A percentile compares a stretch with the other conserved stretches of the same genome.
Evolutionary conservation across 2,888 invertebrate species (phyloP).

Genomic region (Metacarcinus magister): DNA sequence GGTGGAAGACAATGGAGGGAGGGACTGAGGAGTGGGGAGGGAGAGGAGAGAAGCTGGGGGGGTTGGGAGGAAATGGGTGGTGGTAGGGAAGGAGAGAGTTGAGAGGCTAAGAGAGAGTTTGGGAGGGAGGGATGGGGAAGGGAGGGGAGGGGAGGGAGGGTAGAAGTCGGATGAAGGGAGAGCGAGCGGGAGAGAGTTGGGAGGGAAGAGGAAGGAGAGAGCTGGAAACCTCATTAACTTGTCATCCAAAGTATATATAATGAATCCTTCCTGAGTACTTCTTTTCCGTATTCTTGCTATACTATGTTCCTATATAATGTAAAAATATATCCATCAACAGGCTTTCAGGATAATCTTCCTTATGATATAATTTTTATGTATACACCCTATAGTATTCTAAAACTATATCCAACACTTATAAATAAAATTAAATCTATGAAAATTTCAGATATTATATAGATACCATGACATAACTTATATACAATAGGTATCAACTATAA

Average conservation of each 20-base stretch:
- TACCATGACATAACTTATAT: no score
- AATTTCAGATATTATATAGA: no score
- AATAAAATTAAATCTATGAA: no score
- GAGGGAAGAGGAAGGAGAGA: slow-evolving; percentile 47
- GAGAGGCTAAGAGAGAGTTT: not conserved
- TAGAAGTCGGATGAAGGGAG: not conserved
- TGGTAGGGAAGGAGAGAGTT: not conserved
- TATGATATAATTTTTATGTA: no score
- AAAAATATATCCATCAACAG: no score
- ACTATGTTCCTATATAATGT: not conserved
- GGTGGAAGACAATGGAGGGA: slow-evolving; percentile 36
- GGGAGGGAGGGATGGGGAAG: not conserved
- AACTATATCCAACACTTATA: no score
- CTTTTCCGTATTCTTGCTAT: not conserved
- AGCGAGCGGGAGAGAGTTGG: not conserved
- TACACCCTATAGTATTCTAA: no score
- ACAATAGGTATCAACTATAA: no score
- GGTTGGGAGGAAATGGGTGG: not conserved
- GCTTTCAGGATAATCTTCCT: no score
- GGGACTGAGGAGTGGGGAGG: not conserved
- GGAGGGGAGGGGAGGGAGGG: not conserved
- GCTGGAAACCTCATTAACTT: slow-evolving; percentile 35
- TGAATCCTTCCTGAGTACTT: not conserved
- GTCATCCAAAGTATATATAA: slow-evolving; percentile 30
- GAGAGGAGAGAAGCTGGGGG: not conserved